Evolutionary conservation across 2,888 invertebrate genomes (phyloP).

Genomic region (Hyles lineata): DNA sequence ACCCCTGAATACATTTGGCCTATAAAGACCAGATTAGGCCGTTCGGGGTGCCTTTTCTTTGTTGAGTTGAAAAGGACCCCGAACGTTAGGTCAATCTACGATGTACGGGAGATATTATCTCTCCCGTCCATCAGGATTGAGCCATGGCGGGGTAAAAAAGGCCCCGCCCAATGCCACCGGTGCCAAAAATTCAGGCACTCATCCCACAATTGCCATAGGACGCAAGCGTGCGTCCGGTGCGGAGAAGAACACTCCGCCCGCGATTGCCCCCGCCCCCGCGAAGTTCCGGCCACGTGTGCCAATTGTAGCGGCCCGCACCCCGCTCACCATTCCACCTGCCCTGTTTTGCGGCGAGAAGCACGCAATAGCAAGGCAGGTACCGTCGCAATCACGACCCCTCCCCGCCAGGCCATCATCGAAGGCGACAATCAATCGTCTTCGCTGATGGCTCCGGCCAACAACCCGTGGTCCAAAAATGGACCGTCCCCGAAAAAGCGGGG

Average conservation of each 20-base stretch:
- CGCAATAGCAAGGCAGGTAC: conserved; percentile 28
- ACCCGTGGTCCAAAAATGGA: background rate
- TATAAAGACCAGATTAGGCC: conserved; percentile 27
- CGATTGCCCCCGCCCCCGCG: background rate
- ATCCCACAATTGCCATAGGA: too few relatives aligned
- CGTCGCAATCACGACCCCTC: conserved; percentile 4
- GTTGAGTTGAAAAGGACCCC: conserved; percentile 17
- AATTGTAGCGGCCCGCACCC: conserved; percentile 35
- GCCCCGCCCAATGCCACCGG: too few relatives aligned
- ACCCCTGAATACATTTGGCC: conserved; percentile 8
- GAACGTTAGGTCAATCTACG: conserved; percentile 7
- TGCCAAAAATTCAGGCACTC: too few relatives aligned
- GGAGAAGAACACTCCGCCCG: too few relatives aligned
- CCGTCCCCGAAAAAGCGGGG: too few relatives aligned
- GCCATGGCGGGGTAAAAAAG: conserved; percentile 35
- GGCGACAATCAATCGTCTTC: background rate
- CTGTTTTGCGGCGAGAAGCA: conserved; percentile 5
- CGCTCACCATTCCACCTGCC: conserved; percentile 33
- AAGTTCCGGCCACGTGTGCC: conserved; percentile 33
- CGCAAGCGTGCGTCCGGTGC: too few relatives aligned
- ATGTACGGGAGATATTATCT: conserved; percentile 9
- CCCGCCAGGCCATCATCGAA: background rate
- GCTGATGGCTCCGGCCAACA: conserved; percentile 28
- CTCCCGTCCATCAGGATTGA: conserved; percentile 35
- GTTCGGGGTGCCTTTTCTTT: conserved; percentile 34